A percentile compares a stretch with the other conserved stretches of the same genome.
phyloP scores from a whole-genome alignment of 2,888 invertebrate genomes.

The Eutolmus rufibarbis region DNA sequence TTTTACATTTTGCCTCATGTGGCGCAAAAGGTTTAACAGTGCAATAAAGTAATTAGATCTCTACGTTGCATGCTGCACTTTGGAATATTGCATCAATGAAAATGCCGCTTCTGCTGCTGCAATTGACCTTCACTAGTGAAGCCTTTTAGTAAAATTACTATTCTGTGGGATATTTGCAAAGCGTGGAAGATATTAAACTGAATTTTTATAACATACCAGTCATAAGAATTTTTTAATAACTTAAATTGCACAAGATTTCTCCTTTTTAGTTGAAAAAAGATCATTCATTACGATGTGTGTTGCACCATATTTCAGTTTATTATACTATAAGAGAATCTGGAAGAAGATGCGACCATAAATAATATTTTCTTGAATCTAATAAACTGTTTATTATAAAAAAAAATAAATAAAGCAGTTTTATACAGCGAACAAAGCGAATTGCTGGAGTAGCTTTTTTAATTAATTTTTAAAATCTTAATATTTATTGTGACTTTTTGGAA shows the following conservation, averaged over 20 bases:
- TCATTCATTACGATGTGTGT: background rate
- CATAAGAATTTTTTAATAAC: background rate
- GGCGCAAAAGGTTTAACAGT: background rate
- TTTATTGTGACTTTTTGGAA: too few species aligned
- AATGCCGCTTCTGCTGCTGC: background rate
- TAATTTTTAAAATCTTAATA: too few species aligned
- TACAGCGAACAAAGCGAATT: too few species aligned
- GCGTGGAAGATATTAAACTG: background rate
- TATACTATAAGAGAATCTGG: background rate
- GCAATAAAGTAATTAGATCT: constrained; percentile 15
- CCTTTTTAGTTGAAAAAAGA: background rate
- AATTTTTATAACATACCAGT: background rate
- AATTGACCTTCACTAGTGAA: background rate
- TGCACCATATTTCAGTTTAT: background rate
- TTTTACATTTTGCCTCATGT: background rate
- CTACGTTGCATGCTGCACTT: background rate
- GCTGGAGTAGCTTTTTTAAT: too few species aligned
- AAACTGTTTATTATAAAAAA: background rate
- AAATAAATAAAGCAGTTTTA: too few species aligned
- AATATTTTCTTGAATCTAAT: background rate
- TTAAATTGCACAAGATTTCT: background rate
- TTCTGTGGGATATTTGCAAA: background rate
- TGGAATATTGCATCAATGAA: background rate
- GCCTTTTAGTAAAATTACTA: background rate
- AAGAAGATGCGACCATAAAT: background rate